Conservation (phyloP, 1,140 invertebrate species). For the Halictus rubicundus region DNA sequence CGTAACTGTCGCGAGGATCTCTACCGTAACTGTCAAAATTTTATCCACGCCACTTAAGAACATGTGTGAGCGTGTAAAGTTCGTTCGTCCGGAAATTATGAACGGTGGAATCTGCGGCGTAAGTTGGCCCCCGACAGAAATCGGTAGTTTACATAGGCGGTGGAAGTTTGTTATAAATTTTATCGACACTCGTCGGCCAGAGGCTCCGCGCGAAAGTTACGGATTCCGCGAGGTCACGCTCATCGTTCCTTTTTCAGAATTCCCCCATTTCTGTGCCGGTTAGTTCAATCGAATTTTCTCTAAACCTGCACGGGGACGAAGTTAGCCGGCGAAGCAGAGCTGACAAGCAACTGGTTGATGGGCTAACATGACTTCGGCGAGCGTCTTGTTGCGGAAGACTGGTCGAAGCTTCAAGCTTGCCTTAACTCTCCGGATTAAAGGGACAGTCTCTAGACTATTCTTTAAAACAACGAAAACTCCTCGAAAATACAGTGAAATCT, state of each 20-base stretch:
- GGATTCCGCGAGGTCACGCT: background rate
- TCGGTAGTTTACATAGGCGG: background rate
- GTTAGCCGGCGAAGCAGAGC: conserved; percentile 19
- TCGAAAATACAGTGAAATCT: no score
- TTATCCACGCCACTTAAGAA: no score
- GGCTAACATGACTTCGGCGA: conserved; percentile 34
- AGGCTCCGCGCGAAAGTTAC: background rate
- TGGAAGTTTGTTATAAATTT: conserved; percentile 12
- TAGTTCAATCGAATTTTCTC: conserved; percentile 14
- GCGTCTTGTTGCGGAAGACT: conserved; percentile 36
- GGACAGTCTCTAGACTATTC: no score
- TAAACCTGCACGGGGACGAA: conserved; percentile 11
- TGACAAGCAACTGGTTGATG: conserved; percentile 55
- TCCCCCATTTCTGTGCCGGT: background rate
- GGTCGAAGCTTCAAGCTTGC: conserved; percentile 25
- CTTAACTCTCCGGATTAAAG: conserved; percentile 37
- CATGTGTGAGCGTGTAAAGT: no score
- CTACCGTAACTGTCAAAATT: no score
- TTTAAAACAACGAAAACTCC: no score
- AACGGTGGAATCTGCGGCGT: no score
- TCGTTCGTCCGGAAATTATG: no score
- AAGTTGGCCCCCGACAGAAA: background rate
- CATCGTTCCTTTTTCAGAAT: background rate
- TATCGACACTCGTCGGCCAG: background rate
- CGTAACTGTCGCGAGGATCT: no score